Conservation (phyloP, 2,113 vertebrate genomes). For the Galeopterus variegatus region DNA sequence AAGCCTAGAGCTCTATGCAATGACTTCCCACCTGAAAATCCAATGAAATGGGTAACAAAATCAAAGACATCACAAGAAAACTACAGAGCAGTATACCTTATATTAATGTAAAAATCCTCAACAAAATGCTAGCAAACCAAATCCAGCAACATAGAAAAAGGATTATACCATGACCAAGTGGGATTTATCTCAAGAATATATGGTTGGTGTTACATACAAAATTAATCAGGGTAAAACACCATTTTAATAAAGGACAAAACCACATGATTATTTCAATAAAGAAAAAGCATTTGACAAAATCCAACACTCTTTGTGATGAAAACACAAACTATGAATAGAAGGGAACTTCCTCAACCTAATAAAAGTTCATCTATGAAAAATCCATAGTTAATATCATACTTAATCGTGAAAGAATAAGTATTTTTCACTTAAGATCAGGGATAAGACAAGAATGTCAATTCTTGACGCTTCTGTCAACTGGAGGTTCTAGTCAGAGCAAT, state of each 20-base stretch:
- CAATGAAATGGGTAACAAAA: background rate
- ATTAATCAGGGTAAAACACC: background rate
- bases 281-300: constrained; percentile 8
- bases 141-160: background rate
- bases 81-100: background rate
- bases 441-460: background rate
- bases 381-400: background rate
- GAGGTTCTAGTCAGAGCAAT: background rate
- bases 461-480: background rate
- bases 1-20: background rate
- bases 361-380: background rate
- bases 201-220: background rate
- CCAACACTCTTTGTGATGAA: background rate
- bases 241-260: background rate
- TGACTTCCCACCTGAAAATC: background rate
- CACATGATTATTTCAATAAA: background rate
- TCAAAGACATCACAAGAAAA: background rate
- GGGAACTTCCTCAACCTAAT: background rate
- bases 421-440: background rate
- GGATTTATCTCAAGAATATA: background rate
- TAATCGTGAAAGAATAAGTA: background rate
- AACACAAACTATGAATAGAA: background rate
- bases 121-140: constrained; percentile 9
- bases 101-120: background rate
- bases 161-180: background rate